phyloP scores from a whole-genome alignment of 92 coral and sea anemone species.

The Micromussa lordhowensis region DNA sequence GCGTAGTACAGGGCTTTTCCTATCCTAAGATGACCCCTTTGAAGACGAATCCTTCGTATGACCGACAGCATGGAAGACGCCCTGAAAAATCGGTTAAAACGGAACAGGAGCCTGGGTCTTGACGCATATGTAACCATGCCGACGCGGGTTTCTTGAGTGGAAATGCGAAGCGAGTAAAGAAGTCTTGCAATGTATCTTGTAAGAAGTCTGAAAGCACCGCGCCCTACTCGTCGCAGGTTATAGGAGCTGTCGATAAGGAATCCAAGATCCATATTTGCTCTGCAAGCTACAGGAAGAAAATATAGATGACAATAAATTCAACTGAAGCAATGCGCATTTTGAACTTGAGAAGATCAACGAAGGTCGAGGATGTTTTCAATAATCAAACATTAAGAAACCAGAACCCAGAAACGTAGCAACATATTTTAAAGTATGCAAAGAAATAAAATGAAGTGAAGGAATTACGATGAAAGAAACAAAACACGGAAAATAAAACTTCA shows the following conservation, averaged over 20 bases:
- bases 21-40: slow-evolving; percentile 48
- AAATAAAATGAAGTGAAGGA: no score
- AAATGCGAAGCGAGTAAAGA: slow-evolving; percentile 76
- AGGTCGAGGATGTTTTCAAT: no score
- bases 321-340: neutral
- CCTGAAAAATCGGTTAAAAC: slow-evolving; percentile 61
- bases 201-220: slow-evolving; percentile 61
- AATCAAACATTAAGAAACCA: no score
- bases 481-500: no score
- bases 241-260: slow-evolving; percentile 81
- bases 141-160: slow-evolving; percentile 70
- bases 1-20: slow-evolving; percentile 63
- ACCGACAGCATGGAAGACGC: slow-evolving; percentile 27
- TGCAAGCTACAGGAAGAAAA: slow-evolving; percentile 58
- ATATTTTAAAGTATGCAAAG: no score
- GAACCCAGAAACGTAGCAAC: no score
- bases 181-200: slow-evolving; percentile 68
- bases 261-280: slow-evolving; percentile 77
- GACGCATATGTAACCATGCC: slow-evolving; percentile 70
- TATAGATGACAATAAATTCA: neutral
- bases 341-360: no score
- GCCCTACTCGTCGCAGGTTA: slow-evolving; percentile 52
- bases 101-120: slow-evolving; percentile 49
- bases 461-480: no score
- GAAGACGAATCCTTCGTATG: slow-evolving; percentile 42